phyloP scores from a whole-genome alignment of 2,113 vertebrate species.

The Petroica traversi region DNA sequence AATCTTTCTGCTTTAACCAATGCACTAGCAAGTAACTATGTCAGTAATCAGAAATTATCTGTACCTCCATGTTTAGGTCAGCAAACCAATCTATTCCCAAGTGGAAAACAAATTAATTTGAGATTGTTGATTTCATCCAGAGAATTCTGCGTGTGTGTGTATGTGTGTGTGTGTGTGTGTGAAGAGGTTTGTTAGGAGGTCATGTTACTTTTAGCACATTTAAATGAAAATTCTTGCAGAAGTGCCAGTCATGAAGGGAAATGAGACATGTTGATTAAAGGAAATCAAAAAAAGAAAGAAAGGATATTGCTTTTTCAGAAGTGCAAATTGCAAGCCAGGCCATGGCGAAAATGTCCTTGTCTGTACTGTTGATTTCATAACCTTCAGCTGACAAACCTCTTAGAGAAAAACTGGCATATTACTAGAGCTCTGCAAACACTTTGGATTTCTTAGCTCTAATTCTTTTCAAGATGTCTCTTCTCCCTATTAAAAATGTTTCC shows the following conservation, averaged over 20 bases:
- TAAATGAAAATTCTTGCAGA: neutral
- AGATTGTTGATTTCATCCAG: neutral
- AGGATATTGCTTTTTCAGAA: neutral
- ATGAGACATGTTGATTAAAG: constrained; percentile 3
- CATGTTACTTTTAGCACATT: neutral
- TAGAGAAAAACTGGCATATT: neutral
- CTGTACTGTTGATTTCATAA: neutral
- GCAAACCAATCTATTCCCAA: neutral
- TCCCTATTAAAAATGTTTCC: neutral
- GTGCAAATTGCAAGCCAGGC: neutral
- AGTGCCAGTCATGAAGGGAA: neutral
- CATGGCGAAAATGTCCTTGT: neutral
- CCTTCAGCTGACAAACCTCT: neutral
- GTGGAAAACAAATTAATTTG: constrained; percentile 35
- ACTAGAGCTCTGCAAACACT: neutral
- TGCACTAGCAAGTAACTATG: neutral
- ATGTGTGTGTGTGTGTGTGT: neutral
- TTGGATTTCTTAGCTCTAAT: neutral
- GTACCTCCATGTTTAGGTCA: neutral
- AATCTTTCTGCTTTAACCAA: neutral
- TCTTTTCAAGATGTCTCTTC: neutral
- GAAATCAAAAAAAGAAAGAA: neutral
- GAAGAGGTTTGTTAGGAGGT: constrained; percentile 23
- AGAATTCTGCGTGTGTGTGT: neutral
- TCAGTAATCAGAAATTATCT: neutral